Evolutionary conservation across 2,113 vertebrate genomes (phyloP).

Genomic region (Epinephelus fuscoguttatus): DNA sequence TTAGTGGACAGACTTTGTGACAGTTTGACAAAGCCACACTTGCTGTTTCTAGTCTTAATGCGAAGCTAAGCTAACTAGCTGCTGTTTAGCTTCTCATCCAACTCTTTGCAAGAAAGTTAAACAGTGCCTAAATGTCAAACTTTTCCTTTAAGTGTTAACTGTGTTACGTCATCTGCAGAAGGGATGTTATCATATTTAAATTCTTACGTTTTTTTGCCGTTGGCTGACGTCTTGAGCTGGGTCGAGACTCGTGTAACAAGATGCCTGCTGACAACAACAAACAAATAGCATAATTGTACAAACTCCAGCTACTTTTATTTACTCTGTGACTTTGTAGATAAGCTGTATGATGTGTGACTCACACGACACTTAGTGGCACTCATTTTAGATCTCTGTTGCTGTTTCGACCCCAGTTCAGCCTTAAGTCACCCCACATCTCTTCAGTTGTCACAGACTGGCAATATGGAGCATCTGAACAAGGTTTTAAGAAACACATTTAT

Average conservation of each 20-base stretch:
- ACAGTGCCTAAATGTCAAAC: not conserved
- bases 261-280: not conserved
- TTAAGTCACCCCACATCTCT: not conserved
- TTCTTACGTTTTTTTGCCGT: not conserved
- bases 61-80: constrained; percentile 16
- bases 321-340: not conserved
- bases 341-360: not conserved
- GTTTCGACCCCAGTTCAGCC: not conserved
- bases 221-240: not conserved
- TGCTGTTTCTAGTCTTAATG: constrained; percentile 6
- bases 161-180: not conserved
- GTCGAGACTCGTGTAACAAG: not conserved
- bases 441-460: not conserved
- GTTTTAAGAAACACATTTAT: constrained; percentile 13
- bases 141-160: not conserved
- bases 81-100: not conserved
- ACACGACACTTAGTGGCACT: not conserved
- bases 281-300: not conserved
- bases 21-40: not conserved
- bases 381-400: not conserved
- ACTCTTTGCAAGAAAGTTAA: not conserved
- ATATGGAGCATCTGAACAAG: constrained; percentile 26
- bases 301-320: not conserved
- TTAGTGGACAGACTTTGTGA: not conserved
- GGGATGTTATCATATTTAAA: not conserved